phyloP scores from a whole-genome alignment of 2,888 invertebrate species.

The Lycocerus yunnanus region DNA sequence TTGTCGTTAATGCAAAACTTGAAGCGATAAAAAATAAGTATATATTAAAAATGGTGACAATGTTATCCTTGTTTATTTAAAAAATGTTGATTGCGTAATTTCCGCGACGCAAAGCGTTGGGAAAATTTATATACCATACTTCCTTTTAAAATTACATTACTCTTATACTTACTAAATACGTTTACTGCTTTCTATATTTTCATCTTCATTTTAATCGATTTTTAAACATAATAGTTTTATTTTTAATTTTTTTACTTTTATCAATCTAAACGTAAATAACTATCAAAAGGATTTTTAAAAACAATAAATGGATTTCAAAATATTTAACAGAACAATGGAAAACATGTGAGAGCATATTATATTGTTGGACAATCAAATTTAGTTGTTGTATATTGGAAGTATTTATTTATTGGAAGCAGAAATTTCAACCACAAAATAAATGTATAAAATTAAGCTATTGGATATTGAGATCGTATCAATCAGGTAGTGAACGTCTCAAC shows the following conservation, averaged over 20 bases:
- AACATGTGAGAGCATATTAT: background rate
- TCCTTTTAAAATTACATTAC: background rate
- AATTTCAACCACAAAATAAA: background rate
- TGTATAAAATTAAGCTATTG: background rate
- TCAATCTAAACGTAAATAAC: background rate
- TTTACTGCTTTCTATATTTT: background rate
- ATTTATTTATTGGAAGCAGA: background rate
- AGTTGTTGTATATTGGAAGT: background rate
- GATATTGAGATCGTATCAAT: background rate
- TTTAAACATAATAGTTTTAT: background rate
- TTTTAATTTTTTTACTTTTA: background rate
- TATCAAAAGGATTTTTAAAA: background rate
- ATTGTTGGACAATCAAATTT: background rate
- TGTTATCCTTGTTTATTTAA: slow-evolving; percentile 1
- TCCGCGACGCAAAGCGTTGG: background rate
- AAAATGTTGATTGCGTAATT: slow-evolving; percentile 1
- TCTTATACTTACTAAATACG: background rate
- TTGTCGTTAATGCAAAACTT: background rate
- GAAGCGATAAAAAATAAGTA: background rate
- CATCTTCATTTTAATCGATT: background rate
- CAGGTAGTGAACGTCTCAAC: background rate
- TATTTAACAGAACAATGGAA: background rate
- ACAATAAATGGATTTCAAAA: background rate
- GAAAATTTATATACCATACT: background rate
- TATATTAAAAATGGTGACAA: background rate